Evolutionary conservation across 2,888 invertebrate genomes (phyloP).

Genomic region (Salticus scenicus): DNA sequence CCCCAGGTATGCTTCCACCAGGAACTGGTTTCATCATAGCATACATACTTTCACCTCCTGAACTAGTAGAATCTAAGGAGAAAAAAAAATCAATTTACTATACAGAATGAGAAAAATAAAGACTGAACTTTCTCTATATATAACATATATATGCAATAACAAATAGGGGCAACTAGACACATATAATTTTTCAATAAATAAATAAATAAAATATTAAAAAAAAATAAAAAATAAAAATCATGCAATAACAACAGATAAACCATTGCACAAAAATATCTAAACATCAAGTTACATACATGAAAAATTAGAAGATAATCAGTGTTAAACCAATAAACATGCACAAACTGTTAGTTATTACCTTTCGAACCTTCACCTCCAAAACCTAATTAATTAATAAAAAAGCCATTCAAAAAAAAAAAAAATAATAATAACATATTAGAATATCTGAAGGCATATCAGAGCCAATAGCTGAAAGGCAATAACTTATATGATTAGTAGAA

Average conservation of each 20-base stretch:
- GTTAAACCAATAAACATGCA: constrained; percentile 50
- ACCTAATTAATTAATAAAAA: constrained; percentile 65
- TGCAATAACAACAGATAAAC: not conserved
- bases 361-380: constrained; percentile 58
- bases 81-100: constrained; percentile 14
- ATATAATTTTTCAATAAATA: not conserved
- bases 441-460: constrained; percentile 31
- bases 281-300: not conserved
- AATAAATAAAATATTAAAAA: constrained; percentile 17
- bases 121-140: too few relatives aligned
- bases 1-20: constrained; percentile 86
- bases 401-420: constrained; percentile 40
- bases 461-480: constrained; percentile 64
- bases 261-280: not conserved
- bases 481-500: constrained; percentile 53
- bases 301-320: constrained; percentile 31
- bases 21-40: constrained; percentile 94
- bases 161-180: too few relatives aligned
- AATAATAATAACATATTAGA: too few relatives aligned
- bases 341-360: constrained; percentile 58
- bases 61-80: constrained; percentile 88
- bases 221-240: constrained; percentile 19
- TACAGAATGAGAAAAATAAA: too few relatives aligned
- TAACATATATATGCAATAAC: too few relatives aligned
- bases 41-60: constrained; percentile 96